Conservation (phyloP, 1,140 invertebrate species). For the Pectinophora gossypiella region DNA sequence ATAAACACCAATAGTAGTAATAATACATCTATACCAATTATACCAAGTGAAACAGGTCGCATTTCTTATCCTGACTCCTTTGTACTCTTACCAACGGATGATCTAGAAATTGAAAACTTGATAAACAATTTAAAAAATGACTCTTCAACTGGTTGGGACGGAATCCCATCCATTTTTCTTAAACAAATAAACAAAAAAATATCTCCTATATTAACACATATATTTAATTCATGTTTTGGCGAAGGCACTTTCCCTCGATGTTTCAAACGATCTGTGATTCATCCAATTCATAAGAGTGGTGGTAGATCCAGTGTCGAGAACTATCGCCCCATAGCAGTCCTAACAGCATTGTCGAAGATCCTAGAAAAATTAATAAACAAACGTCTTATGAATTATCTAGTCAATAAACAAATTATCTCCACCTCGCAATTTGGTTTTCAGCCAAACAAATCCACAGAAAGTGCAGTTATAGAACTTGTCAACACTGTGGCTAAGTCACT, state of each 20-base stretch:
- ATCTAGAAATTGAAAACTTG: conserved; percentile 1
- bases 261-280: conserved; percentile 12
- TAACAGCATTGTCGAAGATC: background rate
- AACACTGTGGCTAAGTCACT: background rate
- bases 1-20: background rate
- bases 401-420: background rate
- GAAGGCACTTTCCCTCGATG: no score
- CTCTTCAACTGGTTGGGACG: conserved; percentile 13
- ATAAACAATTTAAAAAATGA: conserved; percentile 14
- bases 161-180: conserved; percentile 4
- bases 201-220: conserved; percentile 4
- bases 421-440: background rate
- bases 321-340: conserved; percentile 10
- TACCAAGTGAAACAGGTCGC: no score
- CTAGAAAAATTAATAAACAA: background rate
- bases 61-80: background rate
- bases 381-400: no score
- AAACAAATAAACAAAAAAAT: background rate
- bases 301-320: conserved; percentile 6
- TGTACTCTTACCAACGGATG: background rate
- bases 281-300: conserved; percentile 9
- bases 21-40: background rate
- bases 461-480: background rate
- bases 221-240: conserved; percentile 12
- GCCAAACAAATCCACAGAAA: no score